Evolutionary conservation across 2,888 invertebrate species (phyloP), one percentile per base, ranked within the genome.

Genomic region (Orchesella flavescens): DNA sequence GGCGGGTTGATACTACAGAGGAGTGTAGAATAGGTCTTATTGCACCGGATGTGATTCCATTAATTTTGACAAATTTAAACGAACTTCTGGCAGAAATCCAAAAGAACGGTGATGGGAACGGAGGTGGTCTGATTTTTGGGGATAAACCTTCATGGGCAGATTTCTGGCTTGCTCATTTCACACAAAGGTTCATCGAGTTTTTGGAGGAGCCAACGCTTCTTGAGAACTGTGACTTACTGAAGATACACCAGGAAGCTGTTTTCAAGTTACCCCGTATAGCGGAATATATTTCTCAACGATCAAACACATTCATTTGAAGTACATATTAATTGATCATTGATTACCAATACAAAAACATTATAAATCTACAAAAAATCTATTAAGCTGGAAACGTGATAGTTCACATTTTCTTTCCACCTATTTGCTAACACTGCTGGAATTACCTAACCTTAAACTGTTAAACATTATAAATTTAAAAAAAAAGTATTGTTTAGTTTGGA

Each of bases 111-210:
- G 19, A 19, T 15, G 19, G 3, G 4, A 34, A 4, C 7, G 34
- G 7, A 34, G 34, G 63, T 1, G 34, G 49, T 24, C 24, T 63
- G 0, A 63, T 74, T 15, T 74, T 57, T 10, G 57, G 57, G 19
- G 19, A 19, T 1, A 19, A 19, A 17, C 63, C 63, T n/a, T 23
- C 24, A 0, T 46, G 46, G 46, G 49, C n/a, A 2, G 74, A 74
- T 21, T 74, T 74, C 34, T 63, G 63, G 13, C 21, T 74, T 15
- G 74, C 74, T 1, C 61, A 63, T 19, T 74, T 49, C 24, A 74
- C 61, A 15, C 49, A 74, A 5, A 34, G 43, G 24, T 63, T 19
- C 10, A 9, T 1, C 3, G 19, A 15, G 2, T 1, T n/a, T 24
- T 34, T 74, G 13, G 65, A 24, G 9, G 24, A 63, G 5, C 43